phyloP scores from a whole-genome alignment of 2,888 invertebrate genomes.

The Gryllus longicercus region DNA sequence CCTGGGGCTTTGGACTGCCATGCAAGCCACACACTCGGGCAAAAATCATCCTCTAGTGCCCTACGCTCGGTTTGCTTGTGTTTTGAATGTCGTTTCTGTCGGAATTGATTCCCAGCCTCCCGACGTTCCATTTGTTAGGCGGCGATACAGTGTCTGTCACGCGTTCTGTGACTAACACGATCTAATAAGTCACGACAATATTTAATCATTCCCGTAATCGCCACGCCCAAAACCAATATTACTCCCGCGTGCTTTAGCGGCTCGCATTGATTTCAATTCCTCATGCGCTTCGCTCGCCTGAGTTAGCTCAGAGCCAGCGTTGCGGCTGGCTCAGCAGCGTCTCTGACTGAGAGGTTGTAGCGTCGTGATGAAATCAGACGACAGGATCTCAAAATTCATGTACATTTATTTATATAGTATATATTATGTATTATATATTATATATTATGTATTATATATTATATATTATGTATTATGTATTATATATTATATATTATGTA shows the following conservation, averaged over 20 bases:
- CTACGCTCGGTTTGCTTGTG: not conserved
- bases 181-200: not conserved
- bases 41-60: not conserved
- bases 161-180: not conserved
- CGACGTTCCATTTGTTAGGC: not conserved
- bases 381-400: too few species aligned
- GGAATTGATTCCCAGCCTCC: not conserved
- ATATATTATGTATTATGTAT: too few species aligned
- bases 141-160: not conserved
- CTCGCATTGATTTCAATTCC: not conserved
- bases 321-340: too few species aligned
- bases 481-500: too few species aligned
- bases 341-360: too few species aligned
- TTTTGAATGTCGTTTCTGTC: not conserved
- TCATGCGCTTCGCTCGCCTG: not conserved
- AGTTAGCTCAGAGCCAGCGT: too few species aligned
- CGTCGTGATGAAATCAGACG: too few species aligned
- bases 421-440: too few species aligned
- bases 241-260: not conserved
- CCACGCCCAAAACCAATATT: not conserved
- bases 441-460: too few species aligned
- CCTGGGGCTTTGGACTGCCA: too few species aligned
- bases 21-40: too few species aligned
- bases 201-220: not conserved
- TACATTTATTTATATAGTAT: too few species aligned